Conservation (phyloP, 1,140 invertebrate species). For the Papilio machaon region DNA sequence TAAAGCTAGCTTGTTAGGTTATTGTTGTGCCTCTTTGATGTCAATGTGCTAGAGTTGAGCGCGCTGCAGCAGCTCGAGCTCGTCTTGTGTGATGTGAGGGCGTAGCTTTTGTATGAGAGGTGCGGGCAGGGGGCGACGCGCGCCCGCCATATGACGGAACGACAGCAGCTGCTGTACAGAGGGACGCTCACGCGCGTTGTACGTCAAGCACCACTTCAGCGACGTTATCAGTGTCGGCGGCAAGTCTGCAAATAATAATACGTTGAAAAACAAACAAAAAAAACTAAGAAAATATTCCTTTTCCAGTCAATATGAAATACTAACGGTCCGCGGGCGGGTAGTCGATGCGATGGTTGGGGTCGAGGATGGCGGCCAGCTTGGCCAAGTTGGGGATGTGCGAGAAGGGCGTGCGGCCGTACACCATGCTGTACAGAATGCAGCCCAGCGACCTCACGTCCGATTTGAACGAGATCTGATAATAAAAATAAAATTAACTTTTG, state of each 20-base stretch:
- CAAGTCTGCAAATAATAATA: constrained; percentile 58
- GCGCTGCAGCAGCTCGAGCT: constrained; percentile 59
- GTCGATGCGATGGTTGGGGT: constrained; percentile 88
- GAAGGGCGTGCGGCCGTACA: constrained; percentile 96
- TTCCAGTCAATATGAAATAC: constrained; percentile 41
- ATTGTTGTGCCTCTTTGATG: not conserved
- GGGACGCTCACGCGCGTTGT: constrained; percentile 73
- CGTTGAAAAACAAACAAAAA: not conserved
- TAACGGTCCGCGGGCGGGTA: constrained; percentile 84
- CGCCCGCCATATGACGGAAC: constrained; percentile 61
- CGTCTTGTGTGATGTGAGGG: constrained; percentile 53
- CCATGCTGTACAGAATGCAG: constrained; percentile 96
- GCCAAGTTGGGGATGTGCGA: constrained; percentile 89
- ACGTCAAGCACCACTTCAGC: constrained; percentile 78
- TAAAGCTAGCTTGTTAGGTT: too few species aligned
- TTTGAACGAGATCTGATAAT: constrained; percentile 91
- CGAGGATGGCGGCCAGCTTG: constrained; percentile 93
- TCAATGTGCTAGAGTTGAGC: constrained; percentile 47
- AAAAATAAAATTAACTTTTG: not conserved
- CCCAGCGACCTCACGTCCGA: constrained; percentile 99
- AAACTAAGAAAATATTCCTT: not conserved
- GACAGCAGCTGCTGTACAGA: constrained; percentile 71
- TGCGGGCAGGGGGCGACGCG: constrained; percentile 47
- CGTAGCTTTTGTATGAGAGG: constrained; percentile 56
- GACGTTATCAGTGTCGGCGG: constrained; percentile 69